Base-by-base conservation (phyloP, 2,113 vertebrate species). In the Gnathonemus echidnorhynchus region DNA sequence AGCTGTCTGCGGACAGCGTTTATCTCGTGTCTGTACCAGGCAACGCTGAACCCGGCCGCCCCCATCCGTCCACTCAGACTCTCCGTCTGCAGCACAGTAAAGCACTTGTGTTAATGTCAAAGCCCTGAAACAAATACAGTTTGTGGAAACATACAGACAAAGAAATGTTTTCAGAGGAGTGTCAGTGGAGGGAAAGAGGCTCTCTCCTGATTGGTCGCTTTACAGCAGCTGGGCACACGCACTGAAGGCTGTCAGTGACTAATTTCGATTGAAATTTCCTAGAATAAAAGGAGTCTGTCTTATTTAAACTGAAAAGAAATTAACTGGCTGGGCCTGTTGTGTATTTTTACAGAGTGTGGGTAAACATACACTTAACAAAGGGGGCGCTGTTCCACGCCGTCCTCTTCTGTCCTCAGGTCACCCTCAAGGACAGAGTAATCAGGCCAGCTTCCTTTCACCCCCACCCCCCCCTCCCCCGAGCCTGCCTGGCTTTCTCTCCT, bases 261-360 rank as follows among this genome's bases (percentile, higher is more conserved):
- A 88, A 92, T 93, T 91, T 93, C 91, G 92, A 93, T 93, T 91
- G 90, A 91, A 93, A 93, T 93, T 92, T 91, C 85, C 86, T 66
- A 70, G n/a, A 89, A 93, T 92, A 93, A 90, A 87, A 56, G 35
- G 87, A 52, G 89, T 88, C 88, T 90, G 87, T 77, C 52, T 92
- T 91, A 53, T 89, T 89, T 90, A 49, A 90, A 89, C 35, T 24
- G 77, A 83, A 91, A 74, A 10, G 53, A 89, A 77, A 42, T 90
- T 89, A 92, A 90, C 88, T 56, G 89, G 90, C 89, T 42, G 58
- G 88, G 66, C 74, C 91, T 90, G 90, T 74, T 90, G 53, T 80
- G 88, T 88, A 92, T 90, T 90, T 88, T 90, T 49, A 90, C 88
- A 90, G 91, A 89, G 46, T 90, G 87, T 87, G 53, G 85, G 89